These are phyloP conservation scores for Micoletzkya japonica DNA, from an alignment of 2,888 invertebrate genomes.

Conservation along the genomic window DNA sequence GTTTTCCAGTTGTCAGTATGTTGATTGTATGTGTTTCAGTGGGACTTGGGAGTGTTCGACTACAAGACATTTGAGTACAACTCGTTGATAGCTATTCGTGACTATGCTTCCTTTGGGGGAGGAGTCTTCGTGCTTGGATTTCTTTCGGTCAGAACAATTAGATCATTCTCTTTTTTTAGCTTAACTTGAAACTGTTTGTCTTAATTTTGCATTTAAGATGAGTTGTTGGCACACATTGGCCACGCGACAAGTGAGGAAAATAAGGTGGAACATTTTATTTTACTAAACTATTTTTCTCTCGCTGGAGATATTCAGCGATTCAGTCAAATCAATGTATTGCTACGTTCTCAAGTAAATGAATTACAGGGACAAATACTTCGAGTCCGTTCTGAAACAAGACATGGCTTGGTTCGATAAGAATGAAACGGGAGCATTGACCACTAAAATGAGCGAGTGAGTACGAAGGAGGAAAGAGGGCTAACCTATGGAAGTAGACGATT, in stretches of 20 bases:
- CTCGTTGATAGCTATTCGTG: constrained; percentile 36
- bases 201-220: constrained; percentile 61
- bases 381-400: constrained; percentile 65
- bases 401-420: constrained; percentile 67
- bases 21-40: too few species aligned
- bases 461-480: too few species aligned
- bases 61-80: constrained; percentile 31
- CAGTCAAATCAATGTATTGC: too few species aligned
- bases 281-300: neutral
- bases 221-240: constrained; percentile 65
- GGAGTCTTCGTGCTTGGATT: constrained; percentile 39
- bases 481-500: neutral
- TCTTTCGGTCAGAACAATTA: constrained; percentile 35
- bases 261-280: constrained; percentile 57
- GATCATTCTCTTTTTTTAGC: too few species aligned
- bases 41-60: constrained; percentile 34
- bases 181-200: too few species aligned
- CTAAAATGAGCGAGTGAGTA: constrained; percentile 67
- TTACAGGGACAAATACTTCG: constrained; percentile 56
- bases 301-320: neutral
- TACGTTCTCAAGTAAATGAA: too few species aligned
- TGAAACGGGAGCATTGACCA: constrained; percentile 67
- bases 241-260: constrained; percentile 66
- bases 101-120: constrained; percentile 39
- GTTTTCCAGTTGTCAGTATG: too few species aligned